Evolutionary conservation across 2,888 invertebrate species (phyloP), one percentile per base, ranked within the genome.

Genomic region (Dicycla oo): DNA sequence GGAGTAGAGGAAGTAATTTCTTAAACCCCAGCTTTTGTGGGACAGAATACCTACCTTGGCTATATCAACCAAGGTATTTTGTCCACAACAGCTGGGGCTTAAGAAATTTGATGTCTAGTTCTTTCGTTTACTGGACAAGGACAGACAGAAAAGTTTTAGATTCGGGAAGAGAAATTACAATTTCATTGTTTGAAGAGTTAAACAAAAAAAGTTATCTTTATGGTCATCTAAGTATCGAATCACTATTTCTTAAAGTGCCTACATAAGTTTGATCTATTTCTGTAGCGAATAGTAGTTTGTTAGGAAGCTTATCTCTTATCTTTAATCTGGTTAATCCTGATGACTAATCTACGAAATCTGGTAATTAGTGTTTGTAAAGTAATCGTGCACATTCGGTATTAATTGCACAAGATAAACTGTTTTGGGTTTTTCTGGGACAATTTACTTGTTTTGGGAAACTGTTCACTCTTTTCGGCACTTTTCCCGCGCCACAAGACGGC

Each of bases 341-440:
- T 10, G 20, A 47, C 18, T 20, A 26, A 47, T 56, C 7, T 40
- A 56, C 15, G 0, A 78, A 73, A 73, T 56, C 56, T 43, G 18
- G 13, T 43, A 56, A 73, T 73, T 49, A 49, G 18, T 49, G 13
- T 43, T 69, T 43, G 6, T 72, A 65, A n/a, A 30, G 2, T 69
- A 47, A 69, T 76, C 43, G 7, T 38, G 38, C 8, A n/a, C 5
- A 67, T 30, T n/a, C 7, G n/a, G 18, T 38, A 4, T 49, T 69
- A 34, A 34, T 69, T 70, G 40, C 18, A 43, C 43, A 38, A n/a
- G 71, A 78, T 69, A 78, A 43, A 23, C 4, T 47, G 15, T 40
- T 30, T 20, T 30, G 54, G 77, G 47, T 69, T 69, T 64, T 71
- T 49, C 26, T 40, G 11, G 1, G 7, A 23, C 13, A 26, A 20